Conservation (phyloP, 1,140 invertebrate genomes). For the Drosophila hydei region DNA sequence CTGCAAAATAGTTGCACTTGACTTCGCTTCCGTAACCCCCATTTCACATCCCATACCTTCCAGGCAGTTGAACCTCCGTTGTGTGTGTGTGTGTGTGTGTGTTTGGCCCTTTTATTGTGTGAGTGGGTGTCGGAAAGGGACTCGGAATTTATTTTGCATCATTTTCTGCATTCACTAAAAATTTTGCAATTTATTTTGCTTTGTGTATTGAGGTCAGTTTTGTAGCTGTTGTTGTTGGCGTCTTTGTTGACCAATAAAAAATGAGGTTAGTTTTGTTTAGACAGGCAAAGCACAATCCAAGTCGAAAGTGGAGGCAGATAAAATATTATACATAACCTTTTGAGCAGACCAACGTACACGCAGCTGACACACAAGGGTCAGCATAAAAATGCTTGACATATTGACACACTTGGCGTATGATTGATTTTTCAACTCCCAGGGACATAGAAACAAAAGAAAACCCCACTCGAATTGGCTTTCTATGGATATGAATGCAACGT, state of each 20-base stretch:
- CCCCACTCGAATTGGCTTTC: slow-evolving; percentile 8
- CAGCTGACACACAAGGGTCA: slow-evolving; percentile 52
- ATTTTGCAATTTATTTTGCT: slow-evolving; percentile 76
- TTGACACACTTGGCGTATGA: slow-evolving; percentile 75
- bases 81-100: not conserved
- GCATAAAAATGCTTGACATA: slow-evolving; percentile 70
- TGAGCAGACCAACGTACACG: slow-evolving; percentile 1
- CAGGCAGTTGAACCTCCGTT: slow-evolving; percentile 15
- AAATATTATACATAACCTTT: slow-evolving; percentile 45
- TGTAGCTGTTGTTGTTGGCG: slow-evolving; percentile 21
- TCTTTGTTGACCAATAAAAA: slow-evolving; percentile 66
- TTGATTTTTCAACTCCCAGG: slow-evolving; percentile 59
- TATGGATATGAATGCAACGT: slow-evolving; percentile 14
- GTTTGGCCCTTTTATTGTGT: slow-evolving; percentile 51
- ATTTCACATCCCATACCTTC: slow-evolving; percentile 39
- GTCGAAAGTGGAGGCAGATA: slow-evolving; percentile 27
- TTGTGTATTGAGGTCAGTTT: slow-evolving; percentile 76
- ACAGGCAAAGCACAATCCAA: slow-evolving; percentile 48
- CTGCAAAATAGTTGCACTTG: slow-evolving; percentile 32
- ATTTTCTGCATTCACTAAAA: slow-evolving; percentile 62
- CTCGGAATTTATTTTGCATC: slow-evolving; percentile 78
- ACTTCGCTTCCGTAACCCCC: slow-evolving; percentile 11
- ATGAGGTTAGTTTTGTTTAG: slow-evolving; percentile 77
- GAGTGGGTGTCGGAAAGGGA: slow-evolving; percentile 62
- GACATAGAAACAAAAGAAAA: not conserved